These are phyloP conservation scores for Toxotes chatareus DNA, from an alignment of 2,113 vertebrate genomes.

Conservation along the genomic window DNA sequence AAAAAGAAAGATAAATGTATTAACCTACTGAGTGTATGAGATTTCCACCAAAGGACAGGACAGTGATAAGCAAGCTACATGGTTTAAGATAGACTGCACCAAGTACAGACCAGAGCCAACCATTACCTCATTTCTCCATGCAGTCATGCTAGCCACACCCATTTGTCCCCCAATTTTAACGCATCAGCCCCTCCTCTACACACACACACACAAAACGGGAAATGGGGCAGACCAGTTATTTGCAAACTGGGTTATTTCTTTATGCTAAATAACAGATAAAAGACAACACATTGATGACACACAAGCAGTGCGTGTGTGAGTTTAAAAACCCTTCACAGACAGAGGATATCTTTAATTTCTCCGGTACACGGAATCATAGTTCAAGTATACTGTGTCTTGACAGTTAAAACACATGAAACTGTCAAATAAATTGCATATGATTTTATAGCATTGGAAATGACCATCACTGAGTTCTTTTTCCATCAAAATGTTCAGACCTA, in stretches of 20 bases:
- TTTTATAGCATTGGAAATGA: background rate
- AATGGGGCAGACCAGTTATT: conserved; percentile 27
- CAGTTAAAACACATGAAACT: background rate
- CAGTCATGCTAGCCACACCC: conserved; percentile 65
- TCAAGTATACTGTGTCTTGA: background rate
- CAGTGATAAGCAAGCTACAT: conserved; percentile 34
- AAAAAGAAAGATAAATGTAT: background rate
- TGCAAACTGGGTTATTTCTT: conserved; percentile 31
- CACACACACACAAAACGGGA: conserved; percentile 9
- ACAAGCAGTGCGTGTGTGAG: background rate
- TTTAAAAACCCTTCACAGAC: background rate
- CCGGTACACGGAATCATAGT: no score
- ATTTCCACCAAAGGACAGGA: conserved; percentile 42
- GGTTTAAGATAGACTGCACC: conserved; percentile 32
- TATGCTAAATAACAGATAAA: background rate
- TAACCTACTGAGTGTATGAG: background rate
- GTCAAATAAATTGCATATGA: background rate
- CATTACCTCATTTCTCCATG: conserved; percentile 68
- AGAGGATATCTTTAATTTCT: background rate
- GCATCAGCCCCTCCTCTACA: background rate
- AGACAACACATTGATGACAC: background rate
- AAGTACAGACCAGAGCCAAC: conserved; percentile 42
- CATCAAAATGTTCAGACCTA: background rate
- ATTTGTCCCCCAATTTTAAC: conserved; percentile 49
- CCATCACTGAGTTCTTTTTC: background rate